Evolutionary conservation across 2,888 invertebrate genomes (phyloP), one percentile per base, ranked within the genome.

Genomic region (Meandrusa payeni): DNA sequence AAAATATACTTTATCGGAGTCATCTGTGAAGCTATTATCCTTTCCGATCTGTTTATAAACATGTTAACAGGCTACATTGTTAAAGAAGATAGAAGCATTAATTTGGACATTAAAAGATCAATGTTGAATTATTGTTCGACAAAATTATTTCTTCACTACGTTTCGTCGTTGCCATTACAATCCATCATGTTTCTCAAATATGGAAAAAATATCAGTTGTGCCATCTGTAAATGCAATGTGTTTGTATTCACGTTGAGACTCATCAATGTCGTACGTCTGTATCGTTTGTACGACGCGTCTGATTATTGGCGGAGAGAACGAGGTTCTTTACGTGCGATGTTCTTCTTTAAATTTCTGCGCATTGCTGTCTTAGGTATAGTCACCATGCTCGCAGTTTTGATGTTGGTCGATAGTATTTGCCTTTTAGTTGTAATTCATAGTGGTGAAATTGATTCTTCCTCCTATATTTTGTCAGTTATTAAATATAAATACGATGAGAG

Each of bases 161-260:
- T 50, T 10, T 46, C 48, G n/a, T 49, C 49, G 3, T 15, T 52
- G 10, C 52, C 49, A 3, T 28, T 52, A 1, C 46, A 46, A 24
- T 23, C 22, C 5, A 31, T 49, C 13, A 34, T 52, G 43, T 49
- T 52, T 33, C 29, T 52, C 6, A 45, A 47, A 29, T 49, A 51
- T 33, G 51, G 48, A 2, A 22, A 41, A 28, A 29, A 47, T 6
- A 49, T 52, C 4, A 50, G 36, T 22, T 50, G 49, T 17, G 32
- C 36, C 4, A 32, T 41, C 10, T 48, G 47, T 22, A 52, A 52
- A 37, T 45, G 47, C 1, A 50, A 52, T 26, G 41, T 6, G 20
- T 52, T 52, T 27, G 43, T 52, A n/a, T 43, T 40, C 5, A 44
- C 43, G 5, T 41, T 52, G 9, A 41, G 48, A 24, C 24, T 52